Evolutionary conservation across 2,797 vertebrate genomes (phyloP).

Genomic region (Lophotriccus pileatus): DNA sequence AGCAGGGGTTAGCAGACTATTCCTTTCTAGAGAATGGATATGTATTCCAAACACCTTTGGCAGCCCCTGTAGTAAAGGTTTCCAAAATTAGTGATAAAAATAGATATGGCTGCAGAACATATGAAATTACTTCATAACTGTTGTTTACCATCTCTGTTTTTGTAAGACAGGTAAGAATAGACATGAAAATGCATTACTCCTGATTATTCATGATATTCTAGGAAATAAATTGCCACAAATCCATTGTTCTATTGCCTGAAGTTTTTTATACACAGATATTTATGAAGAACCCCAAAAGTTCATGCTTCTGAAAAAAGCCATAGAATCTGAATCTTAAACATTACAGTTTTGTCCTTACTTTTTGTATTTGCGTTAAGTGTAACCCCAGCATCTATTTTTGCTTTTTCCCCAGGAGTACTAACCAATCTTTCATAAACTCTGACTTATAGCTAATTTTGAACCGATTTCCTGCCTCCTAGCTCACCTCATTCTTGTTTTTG

Average conservation of each 20-base stretch:
- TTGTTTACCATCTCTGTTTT: neutral
- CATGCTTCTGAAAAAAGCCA: accelerated
- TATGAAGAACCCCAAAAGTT: neutral
- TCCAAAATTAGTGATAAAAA: neutral
- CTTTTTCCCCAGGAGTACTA: neutral
- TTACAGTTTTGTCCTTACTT: neutral
- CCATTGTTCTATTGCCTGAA: neutral
- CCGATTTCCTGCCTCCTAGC: neutral
- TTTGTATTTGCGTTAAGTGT: neutral
- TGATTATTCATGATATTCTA: neutral
- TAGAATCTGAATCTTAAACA: neutral
- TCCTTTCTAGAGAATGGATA: neutral
- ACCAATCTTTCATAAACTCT: neutral
- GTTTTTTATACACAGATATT: neutral
- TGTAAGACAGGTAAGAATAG: neutral
- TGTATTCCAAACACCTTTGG: neutral
- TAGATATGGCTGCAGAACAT: neutral
- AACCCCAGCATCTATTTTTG: neutral
- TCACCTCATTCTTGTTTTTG: neutral
- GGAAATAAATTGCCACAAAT: neutral
- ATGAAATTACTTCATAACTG: neutral
- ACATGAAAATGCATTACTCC: neutral
- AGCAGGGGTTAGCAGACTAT: neutral
- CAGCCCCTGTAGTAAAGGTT: neutral
- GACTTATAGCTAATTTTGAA: neutral